These are phyloP conservation scores for Apostichopus japonicus DNA, from an alignment of 35 echinoderm and acorn worm genomes.

Conservation along the genomic window DNA sequence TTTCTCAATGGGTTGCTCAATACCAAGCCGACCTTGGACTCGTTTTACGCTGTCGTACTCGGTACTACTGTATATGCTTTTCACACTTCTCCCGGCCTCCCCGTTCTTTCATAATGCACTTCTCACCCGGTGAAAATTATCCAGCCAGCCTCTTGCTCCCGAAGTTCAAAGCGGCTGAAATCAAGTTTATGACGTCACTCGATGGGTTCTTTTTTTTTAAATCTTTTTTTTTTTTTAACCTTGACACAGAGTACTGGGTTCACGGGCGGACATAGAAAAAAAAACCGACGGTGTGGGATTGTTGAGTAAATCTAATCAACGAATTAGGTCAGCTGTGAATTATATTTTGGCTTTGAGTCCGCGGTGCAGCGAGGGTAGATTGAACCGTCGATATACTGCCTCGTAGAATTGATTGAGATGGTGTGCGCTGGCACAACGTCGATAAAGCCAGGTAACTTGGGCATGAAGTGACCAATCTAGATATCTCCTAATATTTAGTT, in stretches of 20 bases:
- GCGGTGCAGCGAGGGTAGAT: background rate
- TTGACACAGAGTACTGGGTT: background rate
- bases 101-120: too few species aligned
- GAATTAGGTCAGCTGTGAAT: background rate
- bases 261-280: background rate
- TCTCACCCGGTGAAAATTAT: background rate
- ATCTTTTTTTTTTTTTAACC: background rate
- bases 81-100: too few species aligned
- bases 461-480: background rate
- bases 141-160: background rate
- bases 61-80: too few species aligned
- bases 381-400: background rate
- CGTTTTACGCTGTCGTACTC: too few species aligned
- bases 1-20: background rate
- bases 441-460: background rate
- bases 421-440: background rate
- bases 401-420: background rate
- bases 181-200: background rate
- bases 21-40: too few species aligned
- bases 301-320: background rate
- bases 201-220: background rate
- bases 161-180: background rate
- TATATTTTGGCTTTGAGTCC: background rate
- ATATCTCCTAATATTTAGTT: background rate
- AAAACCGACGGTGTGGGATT: background rate